These are phyloP conservation scores for Corythoichthys intestinalis DNA, from an alignment of 2,113 vertebrate species.

Conservation along the genomic window DNA sequence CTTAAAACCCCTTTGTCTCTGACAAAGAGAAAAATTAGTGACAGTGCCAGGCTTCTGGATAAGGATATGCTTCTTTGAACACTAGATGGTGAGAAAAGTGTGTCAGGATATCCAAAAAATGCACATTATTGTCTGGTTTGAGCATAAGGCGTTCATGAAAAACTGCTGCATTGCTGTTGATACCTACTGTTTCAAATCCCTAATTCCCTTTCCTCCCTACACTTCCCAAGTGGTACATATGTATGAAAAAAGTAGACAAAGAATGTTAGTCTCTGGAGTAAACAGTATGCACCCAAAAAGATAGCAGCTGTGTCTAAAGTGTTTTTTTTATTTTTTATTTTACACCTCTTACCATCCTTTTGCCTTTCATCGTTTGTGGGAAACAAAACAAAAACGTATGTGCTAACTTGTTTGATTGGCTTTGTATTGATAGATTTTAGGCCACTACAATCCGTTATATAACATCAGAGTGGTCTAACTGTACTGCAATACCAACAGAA, in stretches of 20 bases:
- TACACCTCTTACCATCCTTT: background rate
- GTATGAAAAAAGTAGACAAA: background rate
- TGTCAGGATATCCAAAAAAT: conserved; percentile 27
- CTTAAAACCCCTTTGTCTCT: conserved; percentile 74
- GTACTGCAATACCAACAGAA: background rate
- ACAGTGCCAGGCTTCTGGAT: conserved; percentile 56
- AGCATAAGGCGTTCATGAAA: conserved; percentile 5
- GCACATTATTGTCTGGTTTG: conserved; percentile 10
- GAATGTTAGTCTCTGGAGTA: background rate
- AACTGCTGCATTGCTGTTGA: conserved; percentile 3
- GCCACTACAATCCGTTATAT: background rate
- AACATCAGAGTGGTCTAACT: background rate
- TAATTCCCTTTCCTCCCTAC: background rate
- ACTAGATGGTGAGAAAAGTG: conserved; percentile 12
- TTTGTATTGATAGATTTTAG: background rate
- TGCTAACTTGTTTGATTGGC: background rate
- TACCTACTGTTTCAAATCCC: conserved; percentile 6
- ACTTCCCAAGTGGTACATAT: background rate
- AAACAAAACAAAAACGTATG: background rate
- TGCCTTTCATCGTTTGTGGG: background rate
- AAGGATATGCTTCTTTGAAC: conserved; percentile 44
- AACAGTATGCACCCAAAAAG: background rate
- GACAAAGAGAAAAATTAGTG: conserved; percentile 68
- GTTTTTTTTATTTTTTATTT: background rate
- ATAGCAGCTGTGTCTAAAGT: background rate